Percentiles rank a stretch among this genome's conserved stretches.
These are phyloP conservation scores for Urophycis tenuis DNA, from an alignment of 2,797 vertebrate genomes.

Conservation along the genomic window DNA sequence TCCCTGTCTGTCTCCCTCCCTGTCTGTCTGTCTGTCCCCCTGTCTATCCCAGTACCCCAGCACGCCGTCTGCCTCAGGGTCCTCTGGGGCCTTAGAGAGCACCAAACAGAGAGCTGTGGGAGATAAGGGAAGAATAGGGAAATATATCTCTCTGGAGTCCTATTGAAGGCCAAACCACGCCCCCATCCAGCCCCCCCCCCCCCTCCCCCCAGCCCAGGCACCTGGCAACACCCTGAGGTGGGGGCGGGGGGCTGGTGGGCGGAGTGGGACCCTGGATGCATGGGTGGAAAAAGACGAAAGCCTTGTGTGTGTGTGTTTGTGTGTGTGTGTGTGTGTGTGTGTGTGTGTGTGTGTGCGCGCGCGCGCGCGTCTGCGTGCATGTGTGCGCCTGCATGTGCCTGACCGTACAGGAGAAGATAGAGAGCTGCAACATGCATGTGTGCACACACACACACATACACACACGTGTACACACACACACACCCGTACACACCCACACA, in stretches of 20 bases:
- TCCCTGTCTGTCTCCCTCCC: neutral
- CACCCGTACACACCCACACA: neutral
- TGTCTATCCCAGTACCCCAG: neutral
- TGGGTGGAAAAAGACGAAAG: neutral
- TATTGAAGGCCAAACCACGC: neutral
- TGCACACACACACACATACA: neutral
- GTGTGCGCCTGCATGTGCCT: too few relatives aligned
- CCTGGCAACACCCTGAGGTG: constrained; percentile 1
- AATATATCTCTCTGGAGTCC: constrained; percentile 2
- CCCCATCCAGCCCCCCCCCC: neutral
- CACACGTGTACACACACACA: neutral
- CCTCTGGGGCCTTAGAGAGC: neutral
- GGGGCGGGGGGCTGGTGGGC: too few relatives aligned
- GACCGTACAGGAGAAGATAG: too few relatives aligned
- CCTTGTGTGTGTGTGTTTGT: neutral
- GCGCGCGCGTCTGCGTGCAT: too few relatives aligned
- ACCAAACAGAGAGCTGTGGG: neutral
- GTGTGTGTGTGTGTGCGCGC: too few relatives aligned
- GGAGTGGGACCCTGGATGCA: neutral
- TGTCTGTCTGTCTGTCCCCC: too few relatives aligned
- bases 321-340: neutral
- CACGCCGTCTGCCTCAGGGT: neutral
- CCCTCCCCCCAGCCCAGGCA: neutral
- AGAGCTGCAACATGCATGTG: neutral
- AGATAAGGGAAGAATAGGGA: neutral